Conservation (phyloP, 2,113 vertebrate species). For the Zapus hudsonius region DNA sequence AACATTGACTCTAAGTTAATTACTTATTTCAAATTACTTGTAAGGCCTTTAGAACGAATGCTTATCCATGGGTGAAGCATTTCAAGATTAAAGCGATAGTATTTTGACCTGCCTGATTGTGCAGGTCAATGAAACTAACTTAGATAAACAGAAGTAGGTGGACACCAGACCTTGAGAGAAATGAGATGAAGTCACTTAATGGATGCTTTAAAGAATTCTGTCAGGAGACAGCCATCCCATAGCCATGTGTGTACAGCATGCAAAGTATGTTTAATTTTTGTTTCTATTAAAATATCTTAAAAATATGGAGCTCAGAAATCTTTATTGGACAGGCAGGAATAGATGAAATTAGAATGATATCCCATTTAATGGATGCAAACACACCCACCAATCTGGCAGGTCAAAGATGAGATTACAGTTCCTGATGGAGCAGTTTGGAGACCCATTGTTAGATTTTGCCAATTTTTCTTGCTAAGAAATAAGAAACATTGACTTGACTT, state of each 20-base stretch:
- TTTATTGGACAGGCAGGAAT: slow-evolving; percentile 23
- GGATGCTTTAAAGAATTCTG: neutral
- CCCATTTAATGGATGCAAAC: slow-evolving; percentile 32
- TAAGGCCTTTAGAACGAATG: neutral
- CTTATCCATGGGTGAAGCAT: neutral
- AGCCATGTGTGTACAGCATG: neutral
- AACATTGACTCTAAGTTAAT: neutral
- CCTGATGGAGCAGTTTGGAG: neutral
- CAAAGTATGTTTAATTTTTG: neutral
- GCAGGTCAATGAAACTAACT: neutral
- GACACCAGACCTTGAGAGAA: neutral
- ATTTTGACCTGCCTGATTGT: neutral
- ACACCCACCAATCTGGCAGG: neutral
- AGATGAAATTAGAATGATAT: slow-evolving; percentile 10
- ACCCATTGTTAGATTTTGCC: slow-evolving; percentile 29
- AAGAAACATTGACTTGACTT: slow-evolving; percentile 47
- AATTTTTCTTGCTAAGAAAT: slow-evolving; percentile 15
- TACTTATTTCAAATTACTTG: neutral
- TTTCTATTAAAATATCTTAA: slow-evolving; percentile 12
- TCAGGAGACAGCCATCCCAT: neutral
- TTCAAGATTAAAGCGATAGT: neutral
- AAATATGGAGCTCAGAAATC: neutral
- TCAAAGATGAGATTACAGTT: neutral
- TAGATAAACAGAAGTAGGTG: neutral
- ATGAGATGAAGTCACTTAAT: neutral